Evolutionary conservation across 2,113 vertebrate genomes (phyloP), one percentile per base, ranked within the genome.

Genomic region (Strix uralensis): DNA sequence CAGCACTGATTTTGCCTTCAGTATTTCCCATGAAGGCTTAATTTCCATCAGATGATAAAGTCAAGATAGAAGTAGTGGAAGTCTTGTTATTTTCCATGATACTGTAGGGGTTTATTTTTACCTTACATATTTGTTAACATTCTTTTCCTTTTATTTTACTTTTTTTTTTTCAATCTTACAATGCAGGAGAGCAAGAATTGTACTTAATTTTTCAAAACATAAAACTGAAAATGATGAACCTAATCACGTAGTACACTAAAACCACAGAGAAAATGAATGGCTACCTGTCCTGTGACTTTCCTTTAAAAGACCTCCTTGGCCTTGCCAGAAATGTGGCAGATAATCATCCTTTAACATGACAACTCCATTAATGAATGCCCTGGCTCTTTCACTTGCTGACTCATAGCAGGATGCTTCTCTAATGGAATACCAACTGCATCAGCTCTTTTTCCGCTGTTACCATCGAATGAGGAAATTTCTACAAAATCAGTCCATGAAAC

Each of bases 291-390:
- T 54, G 15, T 0, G 1, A 62, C 38, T 95, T 96, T 87, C 51
- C 62, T 77, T 88, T 88, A 40, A 74, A 80, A 90, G 82, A 93
- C 63, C 63, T 92, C 72, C 51, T 54, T 93, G 93, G 63, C 82
- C 88, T 95, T 96, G 96, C 85, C 88, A 95, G 85, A 93, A 88
- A 90, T 89, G 90, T 93, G 93, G 85, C 92, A 95, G 90, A 93
- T 92, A 95, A 96, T 95, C 71, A 86, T 96, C 79, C 71, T 95
- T 96, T 97, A 95, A 72, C 58, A 80, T 74, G 85, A 96, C 85
- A 96, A 93, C 79, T 96, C 85, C 90, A 93, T 95, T 96, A 96
- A 96, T 93, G 90, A 95, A 82, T 92, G 71, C 14, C 79, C 23
- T 20, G 2, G 57, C 49, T 85, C 74, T 80, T 86, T 90, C 79